These are phyloP conservation scores for Accipiter virgatus DNA, from an alignment of 2,113 vertebrate genomes.

Conservation along the genomic window DNA sequence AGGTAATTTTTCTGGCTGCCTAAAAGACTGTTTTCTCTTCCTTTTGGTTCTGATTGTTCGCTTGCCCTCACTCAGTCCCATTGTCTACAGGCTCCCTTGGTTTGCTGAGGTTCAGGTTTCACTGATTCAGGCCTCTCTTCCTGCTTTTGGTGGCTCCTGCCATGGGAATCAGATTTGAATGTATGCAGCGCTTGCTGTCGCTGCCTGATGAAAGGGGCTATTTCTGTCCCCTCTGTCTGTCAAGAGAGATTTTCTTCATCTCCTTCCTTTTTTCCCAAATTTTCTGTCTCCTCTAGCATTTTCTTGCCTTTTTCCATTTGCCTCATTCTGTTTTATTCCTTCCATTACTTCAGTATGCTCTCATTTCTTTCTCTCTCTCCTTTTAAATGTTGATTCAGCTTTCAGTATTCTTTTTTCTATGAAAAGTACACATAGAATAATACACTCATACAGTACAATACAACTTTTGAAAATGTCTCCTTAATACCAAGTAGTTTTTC, in stretches of 20 bases:
- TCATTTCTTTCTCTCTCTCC: neutral
- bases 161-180: neutral
- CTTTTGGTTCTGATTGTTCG: neutral
- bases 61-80: neutral
- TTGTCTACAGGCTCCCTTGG: neutral
- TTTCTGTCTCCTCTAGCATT: neutral
- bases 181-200: neutral
- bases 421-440: neutral
- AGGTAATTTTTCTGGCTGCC: neutral
- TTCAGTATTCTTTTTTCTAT: neutral
- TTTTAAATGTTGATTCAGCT: neutral
- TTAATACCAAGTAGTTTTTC: neutral
- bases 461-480: neutral
- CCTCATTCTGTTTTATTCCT: neutral
- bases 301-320: neutral
- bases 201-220: neutral
- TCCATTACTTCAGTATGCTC: neutral
- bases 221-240: conserved; percentile 14
- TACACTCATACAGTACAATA: neutral
- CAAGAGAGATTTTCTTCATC: neutral
- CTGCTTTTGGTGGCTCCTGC: conserved; percentile 2
- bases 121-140: neutral
- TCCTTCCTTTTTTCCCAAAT: neutral
- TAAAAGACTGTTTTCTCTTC: neutral
- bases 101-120: neutral